A percentile compares a stretch with the other conserved stretches of the same genome.
Conservation (phyloP, 2,797 vertebrate species). For the Antennarius maculatus region DNA sequence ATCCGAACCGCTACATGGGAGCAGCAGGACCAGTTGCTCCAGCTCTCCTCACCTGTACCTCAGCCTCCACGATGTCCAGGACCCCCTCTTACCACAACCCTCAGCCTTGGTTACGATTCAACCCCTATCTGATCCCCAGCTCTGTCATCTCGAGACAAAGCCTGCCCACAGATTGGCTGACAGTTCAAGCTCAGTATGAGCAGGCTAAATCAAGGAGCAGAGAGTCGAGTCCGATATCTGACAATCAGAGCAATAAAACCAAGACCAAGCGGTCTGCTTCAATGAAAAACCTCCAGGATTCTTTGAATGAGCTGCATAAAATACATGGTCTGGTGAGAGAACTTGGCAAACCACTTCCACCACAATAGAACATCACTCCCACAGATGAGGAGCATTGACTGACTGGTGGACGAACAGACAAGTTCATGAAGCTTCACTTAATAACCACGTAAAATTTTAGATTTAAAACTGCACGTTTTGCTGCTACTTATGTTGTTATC, state of each 20-base stretch:
- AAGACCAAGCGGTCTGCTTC: conserved; percentile 82
- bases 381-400: not conserved
- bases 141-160: conserved; percentile 79
- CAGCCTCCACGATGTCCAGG: conserved; percentile 79
- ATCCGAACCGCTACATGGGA: conserved; percentile 90
- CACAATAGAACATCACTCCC: conserved; percentile 61
- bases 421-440: conserved; percentile 11
- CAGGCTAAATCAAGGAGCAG: conserved; percentile 73
- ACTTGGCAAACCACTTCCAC: conserved; percentile 84
- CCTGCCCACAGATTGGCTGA: conserved; percentile 73
- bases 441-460: conserved; percentile 13
- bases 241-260: conserved; percentile 76
- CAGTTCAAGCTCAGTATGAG: conserved; percentile 74
- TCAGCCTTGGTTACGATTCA: conserved; percentile 87
- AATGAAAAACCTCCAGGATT: conserved; percentile 82
- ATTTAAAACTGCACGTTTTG: conserved; percentile 19
- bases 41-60: conserved; percentile 66
- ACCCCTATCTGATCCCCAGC: conserved; percentile 88
- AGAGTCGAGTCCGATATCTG: conserved; percentile 76
- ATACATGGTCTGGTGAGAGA: conserved; percentile 85
- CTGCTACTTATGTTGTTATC: conserved; percentile 6
- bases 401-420: not conserved
- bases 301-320: conserved; percentile 84
- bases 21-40: conserved; percentile 75
- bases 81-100: conserved; percentile 82